Percentiles rank a stretch among this genome's conserved stretches.
These are phyloP conservation scores for Pygoscelis antarcticus DNA, from an alignment of 2,113 vertebrate species.

Conservation along the genomic window DNA sequence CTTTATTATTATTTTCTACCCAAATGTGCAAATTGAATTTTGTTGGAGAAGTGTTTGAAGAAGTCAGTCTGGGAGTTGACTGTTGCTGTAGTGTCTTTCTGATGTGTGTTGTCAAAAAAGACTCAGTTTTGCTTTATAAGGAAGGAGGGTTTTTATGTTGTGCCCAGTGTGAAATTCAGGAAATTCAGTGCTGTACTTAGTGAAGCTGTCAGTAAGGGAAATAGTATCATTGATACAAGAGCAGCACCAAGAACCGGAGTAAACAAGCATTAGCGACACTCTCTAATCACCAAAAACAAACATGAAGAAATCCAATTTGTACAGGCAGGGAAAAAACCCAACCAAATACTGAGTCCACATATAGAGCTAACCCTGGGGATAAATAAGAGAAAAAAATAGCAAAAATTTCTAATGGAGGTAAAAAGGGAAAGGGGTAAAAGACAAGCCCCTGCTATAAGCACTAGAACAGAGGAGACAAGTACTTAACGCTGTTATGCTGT, in stretches of 20 bases:
- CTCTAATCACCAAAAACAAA: background rate
- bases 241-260: background rate
- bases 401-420: background rate
- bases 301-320: background rate
- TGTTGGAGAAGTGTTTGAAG: background rate
- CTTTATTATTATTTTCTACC: background rate
- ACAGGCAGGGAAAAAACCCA: background rate
- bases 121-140: background rate
- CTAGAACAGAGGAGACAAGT: background rate
- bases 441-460: background rate
- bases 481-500: background rate
- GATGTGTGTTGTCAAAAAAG: background rate
- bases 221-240: background rate
- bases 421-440: background rate
- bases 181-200: background rate
- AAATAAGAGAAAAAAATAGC: background rate
- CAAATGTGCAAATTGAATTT: background rate
- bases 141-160: background rate
- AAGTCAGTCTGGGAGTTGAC: background rate
- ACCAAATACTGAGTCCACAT: background rate
- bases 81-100: background rate
- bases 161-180: background rate
- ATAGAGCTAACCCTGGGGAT: background rate
- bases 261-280: background rate
- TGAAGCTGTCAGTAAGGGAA: background rate